Evolutionary conservation across 2,113 vertebrate species (phyloP), one percentile per base, ranked within the genome.

Genomic region (Gasterosteus nipponicus): DNA sequence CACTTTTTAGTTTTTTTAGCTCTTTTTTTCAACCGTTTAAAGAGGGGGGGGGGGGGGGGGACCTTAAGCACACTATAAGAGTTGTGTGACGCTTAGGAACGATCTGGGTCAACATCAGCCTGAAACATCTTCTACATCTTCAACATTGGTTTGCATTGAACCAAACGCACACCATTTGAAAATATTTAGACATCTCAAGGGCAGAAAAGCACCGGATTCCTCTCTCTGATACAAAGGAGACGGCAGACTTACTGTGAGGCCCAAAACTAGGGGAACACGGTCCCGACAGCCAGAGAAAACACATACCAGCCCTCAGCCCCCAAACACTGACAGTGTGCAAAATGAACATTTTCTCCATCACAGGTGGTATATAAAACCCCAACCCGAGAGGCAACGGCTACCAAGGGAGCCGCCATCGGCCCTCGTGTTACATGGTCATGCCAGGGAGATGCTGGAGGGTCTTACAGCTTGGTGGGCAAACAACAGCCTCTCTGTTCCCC

Each of bases 401-500:
- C 73, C 70, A 68, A 69, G 72, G 81, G 78, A 65, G 35, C 81
- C 74, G 81, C 84, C 86, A 65, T 51, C 56, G 15, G 81, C 69
- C 81, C 77, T 85, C 80, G 69, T 39, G 84, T 78, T 80, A 61
- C 76, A 64, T 66, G 66, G 70, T 72, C 69, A 86, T 89, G 80
- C 87, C 15, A 3, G 33, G 16, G 86, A 90, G 88, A 93, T 87
- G 88, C 87, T 89, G 86, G 83, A 88, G 79, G 79, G 92, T 83
- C 75, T 92, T 80, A 73, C 66, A 57, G 75, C 79, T 80, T 59
- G 63, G 65, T 76, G 65, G 38, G 69, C 79, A 85, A 90, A 93
- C 92, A 90, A 92, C 87, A 87, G 85, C 8, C 72, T 68, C 82
- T 91, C 91, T 91, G 89, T 92, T 92, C 90, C 71, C 70, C 77